Conservation (phyloP, 1,140 invertebrate genomes). For the Idris sp. region DNA sequence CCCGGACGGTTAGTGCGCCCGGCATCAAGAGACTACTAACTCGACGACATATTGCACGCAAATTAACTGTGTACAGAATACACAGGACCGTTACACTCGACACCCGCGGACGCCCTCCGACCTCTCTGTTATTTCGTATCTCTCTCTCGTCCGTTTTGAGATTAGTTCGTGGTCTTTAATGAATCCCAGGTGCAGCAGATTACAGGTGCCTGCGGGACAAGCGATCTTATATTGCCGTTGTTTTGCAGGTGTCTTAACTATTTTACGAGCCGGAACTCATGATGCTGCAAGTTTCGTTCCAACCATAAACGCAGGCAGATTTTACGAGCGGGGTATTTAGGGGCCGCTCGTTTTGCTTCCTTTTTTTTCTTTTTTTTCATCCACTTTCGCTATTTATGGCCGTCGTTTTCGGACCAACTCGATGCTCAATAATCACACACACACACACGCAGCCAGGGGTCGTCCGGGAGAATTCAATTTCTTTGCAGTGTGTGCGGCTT, state of each 20-base stretch:
- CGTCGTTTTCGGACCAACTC: not conserved
- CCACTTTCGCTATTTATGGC: conserved; percentile 14
- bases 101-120: conserved; percentile 39
- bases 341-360: too few species aligned
- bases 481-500: conserved; percentile 7
- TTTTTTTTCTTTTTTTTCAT: conserved; percentile 21
- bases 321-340: conserved; percentile 8
- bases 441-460: too few species aligned
- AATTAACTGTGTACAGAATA: conserved; percentile 54
- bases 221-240: conserved; percentile 18
- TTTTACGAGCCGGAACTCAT: conserved; percentile 37
- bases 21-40: conserved; percentile 49
- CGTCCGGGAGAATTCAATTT: conserved; percentile 17
- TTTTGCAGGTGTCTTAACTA: conserved; percentile 21
- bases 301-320: conserved; percentile 16
- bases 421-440: too few species aligned
- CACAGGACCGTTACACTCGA: conserved; percentile 37
- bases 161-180: conserved; percentile 34
- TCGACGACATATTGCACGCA: conserved; percentile 63
- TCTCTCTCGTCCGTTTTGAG: conserved; percentile 12
- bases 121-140: conserved; percentile 4
- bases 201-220: conserved; percentile 23
- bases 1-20: conserved; percentile 33
- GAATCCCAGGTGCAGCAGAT: conserved; percentile 40
- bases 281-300: conserved; percentile 5